phyloP scores from a whole-genome alignment of 2,113 vertebrate genomes.

The Meleagris gallopavo region DNA sequence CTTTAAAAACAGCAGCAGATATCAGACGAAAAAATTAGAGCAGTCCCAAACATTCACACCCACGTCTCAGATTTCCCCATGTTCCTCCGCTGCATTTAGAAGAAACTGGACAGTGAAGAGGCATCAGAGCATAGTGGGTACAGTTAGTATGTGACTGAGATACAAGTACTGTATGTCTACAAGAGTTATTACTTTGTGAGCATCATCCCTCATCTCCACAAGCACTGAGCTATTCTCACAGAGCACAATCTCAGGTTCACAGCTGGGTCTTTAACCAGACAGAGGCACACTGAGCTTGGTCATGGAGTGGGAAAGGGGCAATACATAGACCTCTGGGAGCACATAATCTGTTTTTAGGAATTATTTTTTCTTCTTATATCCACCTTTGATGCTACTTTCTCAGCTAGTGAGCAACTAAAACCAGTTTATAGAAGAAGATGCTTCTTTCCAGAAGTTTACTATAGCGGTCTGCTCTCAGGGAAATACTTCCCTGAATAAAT shows the following conservation, averaged over 20 bases:
- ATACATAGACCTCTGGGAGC: not conserved
- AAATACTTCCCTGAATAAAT: not conserved
- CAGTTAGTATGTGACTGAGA: not conserved
- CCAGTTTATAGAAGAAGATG: not conserved
- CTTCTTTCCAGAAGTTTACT: not conserved
- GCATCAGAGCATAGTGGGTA: not conserved
- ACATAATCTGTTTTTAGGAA: not conserved
- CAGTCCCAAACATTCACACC: not conserved
- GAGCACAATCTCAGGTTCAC: not conserved
- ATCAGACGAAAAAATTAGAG: not conserved
- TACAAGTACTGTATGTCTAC: accelerated
- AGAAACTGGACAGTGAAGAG: not conserved
- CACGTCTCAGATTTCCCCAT: not conserved
- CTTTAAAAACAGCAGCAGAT: not conserved
- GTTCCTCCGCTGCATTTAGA: not conserved
- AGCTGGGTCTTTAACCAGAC: not conserved
- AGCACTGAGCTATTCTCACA: not conserved
- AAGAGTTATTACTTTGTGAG: not conserved
- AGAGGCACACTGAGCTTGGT: not conserved
- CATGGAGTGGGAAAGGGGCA: not conserved
- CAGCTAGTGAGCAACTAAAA: not conserved
- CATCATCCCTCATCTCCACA: not conserved
- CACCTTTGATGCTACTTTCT: not conserved
- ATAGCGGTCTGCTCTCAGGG: not conserved
- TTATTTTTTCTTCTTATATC: not conserved